phyloP scores from a whole-genome alignment of 2,888 invertebrate genomes.

The Rhaphigaster nebulosa region DNA sequence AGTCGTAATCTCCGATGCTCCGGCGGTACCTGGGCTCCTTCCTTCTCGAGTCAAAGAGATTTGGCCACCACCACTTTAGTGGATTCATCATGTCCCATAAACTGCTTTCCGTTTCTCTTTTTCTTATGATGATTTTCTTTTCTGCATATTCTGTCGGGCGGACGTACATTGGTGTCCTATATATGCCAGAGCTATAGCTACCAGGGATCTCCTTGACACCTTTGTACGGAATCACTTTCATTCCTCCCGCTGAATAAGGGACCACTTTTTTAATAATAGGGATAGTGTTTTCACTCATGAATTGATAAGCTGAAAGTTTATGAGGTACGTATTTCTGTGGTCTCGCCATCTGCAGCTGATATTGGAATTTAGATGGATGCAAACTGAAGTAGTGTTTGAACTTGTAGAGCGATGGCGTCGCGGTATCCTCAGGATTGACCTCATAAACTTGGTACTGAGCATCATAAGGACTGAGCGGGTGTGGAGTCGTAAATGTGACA shows the following conservation, averaged over 20 bases:
- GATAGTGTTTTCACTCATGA: slow-evolving; percentile 46
- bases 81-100: slow-evolving; percentile 61
- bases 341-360: slow-evolving; percentile 55
- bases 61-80: slow-evolving; percentile 61
- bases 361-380: slow-evolving; percentile 50
- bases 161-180: slow-evolving; percentile 24
- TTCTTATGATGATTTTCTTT: slow-evolving; percentile 58
- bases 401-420: slow-evolving; percentile 28
- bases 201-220: slow-evolving; percentile 36
- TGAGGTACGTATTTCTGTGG: slow-evolving; percentile 39
- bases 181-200: background rate
- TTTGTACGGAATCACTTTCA: slow-evolving; percentile 22
- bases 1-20: slow-evolving; percentile 21
- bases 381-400: slow-evolving; percentile 57
- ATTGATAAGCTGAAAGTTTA: slow-evolving; percentile 59
- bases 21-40: slow-evolving; percentile 60
- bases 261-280: background rate
- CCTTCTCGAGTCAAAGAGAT: slow-evolving; percentile 60
- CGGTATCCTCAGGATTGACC: slow-evolving; percentile 4
- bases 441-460: slow-evolving; percentile 53
- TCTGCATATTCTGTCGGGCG: slow-evolving; percentile 59
- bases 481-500: slow-evolving; percentile 4
- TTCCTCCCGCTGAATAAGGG: background rate
- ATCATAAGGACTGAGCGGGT: background rate
- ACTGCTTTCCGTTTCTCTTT: slow-evolving; percentile 57